A percentile compares a stretch with the other conserved stretches of the same genome.
These are phyloP conservation scores for Apotomis capreana DNA, from an alignment of 2,888 invertebrate species.

Conservation along the genomic window DNA sequence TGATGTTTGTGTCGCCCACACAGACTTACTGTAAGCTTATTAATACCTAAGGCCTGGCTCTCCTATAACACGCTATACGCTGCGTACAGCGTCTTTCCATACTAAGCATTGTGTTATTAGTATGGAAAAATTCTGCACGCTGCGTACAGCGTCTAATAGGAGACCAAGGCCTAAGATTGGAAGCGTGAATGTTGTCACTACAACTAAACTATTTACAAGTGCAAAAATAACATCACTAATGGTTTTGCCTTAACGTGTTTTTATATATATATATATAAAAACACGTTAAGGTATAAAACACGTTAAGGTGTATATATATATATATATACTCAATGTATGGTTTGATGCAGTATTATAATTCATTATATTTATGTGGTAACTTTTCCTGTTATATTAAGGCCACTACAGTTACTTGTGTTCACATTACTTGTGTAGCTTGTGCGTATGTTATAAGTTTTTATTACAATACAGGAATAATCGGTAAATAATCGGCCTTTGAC, in stretches of 20 bases:
- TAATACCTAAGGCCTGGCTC: background rate
- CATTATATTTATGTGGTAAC: background rate
- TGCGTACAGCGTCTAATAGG: too few relatives aligned
- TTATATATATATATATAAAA: too few relatives aligned
- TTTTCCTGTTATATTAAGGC: constrained; percentile 22
- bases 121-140: too few relatives aligned
- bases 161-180: too few relatives aligned
- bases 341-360: constrained; percentile 9
- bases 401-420: background rate
- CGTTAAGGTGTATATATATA: too few relatives aligned
- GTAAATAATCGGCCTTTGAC: background rate
- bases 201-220: background rate
- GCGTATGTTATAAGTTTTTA: background rate
- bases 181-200: constrained; percentile 5
- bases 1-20: constrained; percentile 10
- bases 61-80: too few relatives aligned
- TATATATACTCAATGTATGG: background rate
- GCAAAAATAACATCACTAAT: constrained; percentile 1
- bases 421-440: background rate
- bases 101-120: too few relatives aligned
- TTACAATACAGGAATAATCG: background rate
- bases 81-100: too few relatives aligned
- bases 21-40: constrained; percentile 27
- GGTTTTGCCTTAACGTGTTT: constrained; percentile 20
- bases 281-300: too few relatives aligned